These are phyloP conservation scores for Xenopus laevis DNA, from an alignment of 2,113 vertebrate genomes.

Conservation along the genomic window DNA sequence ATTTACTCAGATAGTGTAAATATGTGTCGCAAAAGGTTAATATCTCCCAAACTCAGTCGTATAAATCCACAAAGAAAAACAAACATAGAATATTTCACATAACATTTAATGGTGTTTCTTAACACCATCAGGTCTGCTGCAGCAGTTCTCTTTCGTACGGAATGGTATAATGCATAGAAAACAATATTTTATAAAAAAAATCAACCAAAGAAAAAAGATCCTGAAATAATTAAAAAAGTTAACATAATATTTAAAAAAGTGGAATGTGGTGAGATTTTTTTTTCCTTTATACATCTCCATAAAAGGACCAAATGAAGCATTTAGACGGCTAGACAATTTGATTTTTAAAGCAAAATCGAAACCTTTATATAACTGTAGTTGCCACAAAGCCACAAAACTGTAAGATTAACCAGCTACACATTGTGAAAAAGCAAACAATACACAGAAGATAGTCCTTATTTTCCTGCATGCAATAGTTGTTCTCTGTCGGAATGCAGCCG, in stretches of 20 bases:
- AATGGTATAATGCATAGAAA: constrained; percentile 15
- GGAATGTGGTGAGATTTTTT: constrained; percentile 17
- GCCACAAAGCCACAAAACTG: neutral
- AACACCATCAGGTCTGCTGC: constrained; percentile 10
- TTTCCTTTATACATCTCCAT: constrained; percentile 6
- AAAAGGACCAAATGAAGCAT: constrained; percentile 11
- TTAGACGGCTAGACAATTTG: constrained; percentile 32
- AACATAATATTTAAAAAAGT: neutral
- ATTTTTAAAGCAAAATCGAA: constrained; percentile 19
- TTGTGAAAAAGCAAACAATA: constrained; percentile 12
- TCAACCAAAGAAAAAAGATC: neutral
- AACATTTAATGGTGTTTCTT: constrained; percentile 4
- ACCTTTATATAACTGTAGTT: constrained; percentile 3
- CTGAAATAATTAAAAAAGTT: too few relatives aligned
- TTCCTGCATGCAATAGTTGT: constrained; percentile 31
- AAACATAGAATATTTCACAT: constrained; percentile 16
- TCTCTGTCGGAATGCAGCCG: constrained; percentile 24
- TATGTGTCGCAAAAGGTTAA: neutral
- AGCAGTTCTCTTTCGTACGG: constrained; percentile 12
- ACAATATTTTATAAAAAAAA: constrained; percentile 19
- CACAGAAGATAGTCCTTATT: constrained; percentile 18
- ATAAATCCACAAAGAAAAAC: constrained; percentile 21
- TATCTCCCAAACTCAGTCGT: constrained; percentile 9
- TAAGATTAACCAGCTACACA: neutral
- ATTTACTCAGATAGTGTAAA: neutral